A percentile compares a stretch with the other conserved stretches of the same genome.
phyloP scores from a whole-genome alignment of 1,140 invertebrate species.

The Yoshiicerus persimilis region DNA sequence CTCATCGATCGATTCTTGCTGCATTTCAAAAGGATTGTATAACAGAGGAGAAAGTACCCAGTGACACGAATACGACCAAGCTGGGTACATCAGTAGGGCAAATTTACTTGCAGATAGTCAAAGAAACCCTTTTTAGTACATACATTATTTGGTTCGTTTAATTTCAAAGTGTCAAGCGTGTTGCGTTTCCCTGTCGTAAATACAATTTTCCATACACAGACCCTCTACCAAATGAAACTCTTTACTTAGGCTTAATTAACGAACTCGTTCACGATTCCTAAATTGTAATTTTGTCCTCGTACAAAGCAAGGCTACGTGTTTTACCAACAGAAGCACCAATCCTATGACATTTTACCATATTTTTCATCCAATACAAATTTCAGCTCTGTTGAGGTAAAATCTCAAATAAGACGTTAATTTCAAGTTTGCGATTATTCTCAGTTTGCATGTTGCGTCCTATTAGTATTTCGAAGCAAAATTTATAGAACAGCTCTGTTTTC shows the following conservation, averaged over 20 bases:
- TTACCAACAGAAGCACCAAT: background rate
- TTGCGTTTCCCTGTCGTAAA: background rate
- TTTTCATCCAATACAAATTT: no score
- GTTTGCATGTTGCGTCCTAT: background rate
- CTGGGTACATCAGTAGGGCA: background rate
- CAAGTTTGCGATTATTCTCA: background rate
- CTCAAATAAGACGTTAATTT: background rate
- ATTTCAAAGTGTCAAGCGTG: background rate
- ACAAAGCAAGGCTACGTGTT: background rate
- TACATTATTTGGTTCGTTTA: background rate
- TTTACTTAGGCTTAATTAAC: background rate
- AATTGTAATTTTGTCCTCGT: background rate
- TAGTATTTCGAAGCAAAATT: background rate
- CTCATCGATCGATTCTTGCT: background rate
- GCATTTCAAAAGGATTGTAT: no score
- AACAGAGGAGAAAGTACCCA: background rate
- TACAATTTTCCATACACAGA: background rate
- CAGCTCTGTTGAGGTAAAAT: background rate
- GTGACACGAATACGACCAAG: background rate
- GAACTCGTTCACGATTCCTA: background rate
- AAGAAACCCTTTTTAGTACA: background rate
- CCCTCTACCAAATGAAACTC: no score
- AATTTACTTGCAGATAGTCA: background rate
- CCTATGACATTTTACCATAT: background rate
- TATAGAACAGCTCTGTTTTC: background rate